Base-by-base conservation (phyloP, 1,140 invertebrate species). In the Daktulosphaira vitifoliae region DNA sequence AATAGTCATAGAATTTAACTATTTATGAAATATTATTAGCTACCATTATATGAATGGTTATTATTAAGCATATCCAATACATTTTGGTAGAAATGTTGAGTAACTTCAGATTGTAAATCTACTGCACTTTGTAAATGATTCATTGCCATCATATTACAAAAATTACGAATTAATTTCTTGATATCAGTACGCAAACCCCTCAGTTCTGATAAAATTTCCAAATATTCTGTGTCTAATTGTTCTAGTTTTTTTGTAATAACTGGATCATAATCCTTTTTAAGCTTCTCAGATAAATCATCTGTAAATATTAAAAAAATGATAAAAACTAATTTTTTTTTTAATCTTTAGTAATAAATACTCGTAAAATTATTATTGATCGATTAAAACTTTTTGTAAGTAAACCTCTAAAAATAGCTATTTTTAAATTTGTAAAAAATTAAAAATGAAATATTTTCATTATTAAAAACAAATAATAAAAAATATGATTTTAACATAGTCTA, bases 231-330 rank as follows among this genome's bases (percentile, higher is more conserved):
- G 46, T 62, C 56, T 4, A 62, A 22, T 62, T 62, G 56, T 5
- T 62, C 56, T 8, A 62, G 29, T 48, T 62, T 62, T n/a, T 62
- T 62, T 22, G 42, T 2, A 7, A 62, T 62, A 33, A 62, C 1
- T 29, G 56, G 56, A 48, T 62, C 56, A 46, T 48, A 46, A 48
- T 62, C 42, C 29, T 62, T 62, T 48, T 62, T 46, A 15, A 16
- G 8, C 44, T 62, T 62, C 26, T 20, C 42, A 51, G 68, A 66
- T 54, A 67, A 68, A 52, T 72, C 38, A 42, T 66, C 49, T 26
- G 42, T 56, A 62, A 59, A 39, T 46, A 68, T 66, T 29, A 25
- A 50, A 64, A 68, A 37, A 56, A 33, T 33, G n/a, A n/a, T n/a
- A n/a, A n/a, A n/a, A n/a, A n/a, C n/a, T n/a, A n/a, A n/a, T n/a